Evolutionary conservation across 2,113 vertebrate genomes (phyloP).

Genomic region (Aphelocoma coerulescens): DNA sequence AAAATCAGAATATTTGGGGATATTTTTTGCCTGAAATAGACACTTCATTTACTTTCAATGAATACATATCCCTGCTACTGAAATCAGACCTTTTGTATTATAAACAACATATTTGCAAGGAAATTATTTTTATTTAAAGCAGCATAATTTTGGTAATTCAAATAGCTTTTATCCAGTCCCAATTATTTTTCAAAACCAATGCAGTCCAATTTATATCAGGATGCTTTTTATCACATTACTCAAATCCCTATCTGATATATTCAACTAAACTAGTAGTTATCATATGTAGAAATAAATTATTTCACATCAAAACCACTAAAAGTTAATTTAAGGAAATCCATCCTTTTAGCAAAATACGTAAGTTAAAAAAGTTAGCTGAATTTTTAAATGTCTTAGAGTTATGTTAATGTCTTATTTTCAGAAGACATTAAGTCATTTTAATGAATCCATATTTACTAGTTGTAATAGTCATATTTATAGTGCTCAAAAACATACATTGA

Average conservation of each 20-base stretch:
- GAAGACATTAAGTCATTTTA: neutral
- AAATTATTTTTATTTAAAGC: conserved; percentile 45
- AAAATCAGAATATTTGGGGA: neutral
- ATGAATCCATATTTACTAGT: neutral
- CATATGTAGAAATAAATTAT: conserved; percentile 15
- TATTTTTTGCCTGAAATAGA: neutral
- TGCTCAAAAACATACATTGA: neutral
- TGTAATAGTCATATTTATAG: neutral
- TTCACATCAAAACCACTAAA: neutral
- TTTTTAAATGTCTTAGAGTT: neutral
- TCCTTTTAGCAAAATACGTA: neutral
- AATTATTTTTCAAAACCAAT: conserved; percentile 59
- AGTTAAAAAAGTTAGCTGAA: neutral
- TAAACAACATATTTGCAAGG: neutral
- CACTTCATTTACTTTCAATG: neutral
- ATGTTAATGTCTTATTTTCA: neutral
- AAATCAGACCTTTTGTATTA: neutral
- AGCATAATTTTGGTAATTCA: conserved; percentile 33
- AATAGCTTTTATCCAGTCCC: conserved; percentile 8
- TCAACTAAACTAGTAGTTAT: neutral
- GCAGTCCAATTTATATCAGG: neutral
- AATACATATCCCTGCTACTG: neutral
- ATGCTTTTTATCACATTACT: conserved; percentile 31
- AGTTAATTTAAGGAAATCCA: neutral
- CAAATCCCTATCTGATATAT: neutral